Base-by-base conservation (phyloP, 2,113 vertebrate genomes). In the Piprites chloris region DNA sequence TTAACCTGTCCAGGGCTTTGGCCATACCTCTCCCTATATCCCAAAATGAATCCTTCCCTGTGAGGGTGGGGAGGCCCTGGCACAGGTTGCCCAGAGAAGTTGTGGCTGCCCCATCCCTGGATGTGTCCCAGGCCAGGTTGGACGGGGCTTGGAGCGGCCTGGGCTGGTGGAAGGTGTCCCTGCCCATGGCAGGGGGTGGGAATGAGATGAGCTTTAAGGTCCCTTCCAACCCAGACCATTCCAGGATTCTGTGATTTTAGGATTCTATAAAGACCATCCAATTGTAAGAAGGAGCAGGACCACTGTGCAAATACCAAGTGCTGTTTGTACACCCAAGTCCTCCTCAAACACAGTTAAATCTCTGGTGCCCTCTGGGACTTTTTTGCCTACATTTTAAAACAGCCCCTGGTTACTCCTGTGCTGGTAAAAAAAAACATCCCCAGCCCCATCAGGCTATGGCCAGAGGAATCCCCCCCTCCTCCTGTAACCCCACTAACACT, bases 201-300 rank as follows among this genome's bases (percentile, higher is more conserved):
- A 1, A 6, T 5, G 0, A 1, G n/a, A 5, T 4, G 69, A 4
- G 11, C 2, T 1, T 52, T 46, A 6, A 39, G 50, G 39, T n/a
- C 39, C 39, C 20, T 41, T 27, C 47, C 62, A 5, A 9, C 20
- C 8, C 71, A 76, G 27, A 27, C 47, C 47, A 23, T 5, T 23
- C 2, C 0, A 47, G 16, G 11, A 18, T 26, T 61, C 87, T 61
- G 15, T 8, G 12, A 1, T 33, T 52, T 39, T 53, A 61, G 53
- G 46, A 24, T 30, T 4, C 4, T 1, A 0, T 2, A 20, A 26
- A 41, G 8, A 28, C 30, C 26, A 4, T 2, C 50, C 2, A 7
- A 5, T 0, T 1, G 6, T 33, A 9, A 2, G 4, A 6, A 10
- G 42, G n/a, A 61, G 17, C 7, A 12, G 58, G 27, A 16, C 9